phyloP scores from a whole-genome alignment of 2,888 invertebrate genomes.

The Beris morrisii region DNA sequence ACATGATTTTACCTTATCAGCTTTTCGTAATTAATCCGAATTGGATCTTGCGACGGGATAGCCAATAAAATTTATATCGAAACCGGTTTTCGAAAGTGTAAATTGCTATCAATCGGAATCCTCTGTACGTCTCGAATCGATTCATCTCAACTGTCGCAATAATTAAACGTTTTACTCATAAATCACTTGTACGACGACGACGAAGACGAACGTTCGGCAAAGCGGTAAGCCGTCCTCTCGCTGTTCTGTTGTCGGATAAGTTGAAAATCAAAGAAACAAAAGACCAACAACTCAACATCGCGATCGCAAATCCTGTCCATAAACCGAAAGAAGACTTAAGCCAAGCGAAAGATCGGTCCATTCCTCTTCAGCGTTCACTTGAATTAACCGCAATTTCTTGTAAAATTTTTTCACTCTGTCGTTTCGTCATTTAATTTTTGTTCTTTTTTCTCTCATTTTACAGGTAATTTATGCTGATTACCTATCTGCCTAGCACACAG shows the following conservation, averaged over 20 bases:
- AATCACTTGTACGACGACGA: conserved; percentile 16
- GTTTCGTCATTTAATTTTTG: conserved; percentile 10
- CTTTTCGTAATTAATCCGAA: too few species aligned
- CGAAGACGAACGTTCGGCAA: neutral
- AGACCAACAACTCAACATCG: too few species aligned
- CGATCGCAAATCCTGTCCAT: too few species aligned
- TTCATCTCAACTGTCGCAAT: conserved; percentile 31
- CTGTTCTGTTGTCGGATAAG: too few species aligned
- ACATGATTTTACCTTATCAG: too few species aligned
- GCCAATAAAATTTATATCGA: too few species aligned
- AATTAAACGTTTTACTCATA: conserved; percentile 32
- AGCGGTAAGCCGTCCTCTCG: too few species aligned
- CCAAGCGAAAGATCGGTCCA: neutral
- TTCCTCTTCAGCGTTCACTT: conserved; percentile 2
- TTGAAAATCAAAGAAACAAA: too few species aligned
- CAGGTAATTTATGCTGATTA: conserved; percentile 39
- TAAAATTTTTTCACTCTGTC: neutral
- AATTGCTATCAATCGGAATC: conserved; percentile 26
- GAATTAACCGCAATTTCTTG: neutral
- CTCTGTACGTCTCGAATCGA: conserved; percentile 25
- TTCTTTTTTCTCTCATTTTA: conserved; percentile 29
- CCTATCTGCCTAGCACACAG: conserved; percentile 23
- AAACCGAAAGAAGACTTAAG: too few species aligned
- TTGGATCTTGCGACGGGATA: too few species aligned
- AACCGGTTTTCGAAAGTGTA: conserved; percentile 23